phyloP scores from a whole-genome alignment of 2,797 vertebrate genomes.

The Oryzias sinensis region DNA sequence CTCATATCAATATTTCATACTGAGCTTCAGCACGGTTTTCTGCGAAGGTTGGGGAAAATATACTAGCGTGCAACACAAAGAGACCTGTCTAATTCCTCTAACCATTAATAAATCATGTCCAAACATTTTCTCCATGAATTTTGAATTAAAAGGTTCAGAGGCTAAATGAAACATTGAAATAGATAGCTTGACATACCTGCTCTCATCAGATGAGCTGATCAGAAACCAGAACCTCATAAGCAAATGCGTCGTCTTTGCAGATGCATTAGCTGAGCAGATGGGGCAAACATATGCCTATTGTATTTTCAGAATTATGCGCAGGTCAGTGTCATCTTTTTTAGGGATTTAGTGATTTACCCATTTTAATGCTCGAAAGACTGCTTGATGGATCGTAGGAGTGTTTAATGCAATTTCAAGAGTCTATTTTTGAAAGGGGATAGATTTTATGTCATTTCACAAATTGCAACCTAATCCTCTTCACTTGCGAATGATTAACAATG shows the following conservation, averaged over 20 bases:
- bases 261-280: constrained; percentile 58
- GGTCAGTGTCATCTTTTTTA: constrained; percentile 48
- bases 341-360: constrained; percentile 48
- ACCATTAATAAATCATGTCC: constrained; percentile 34
- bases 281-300: constrained; percentile 60
- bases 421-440: constrained; percentile 73
- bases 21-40: constrained; percentile 29
- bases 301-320: constrained; percentile 42
- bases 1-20: constrained; percentile 50
- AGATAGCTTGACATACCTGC: constrained; percentile 5
- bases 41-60: constrained; percentile 26
- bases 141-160: constrained; percentile 21
- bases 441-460: constrained; percentile 79
- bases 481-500: constrained; percentile 79
- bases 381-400: constrained; percentile 56
- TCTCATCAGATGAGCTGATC: constrained; percentile 1
- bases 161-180: constrained; percentile 18
- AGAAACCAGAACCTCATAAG: background rate
- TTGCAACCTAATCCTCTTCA: constrained; percentile 79
- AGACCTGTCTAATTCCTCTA: constrained; percentile 18
- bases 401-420: constrained; percentile 69
- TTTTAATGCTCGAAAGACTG: constrained; percentile 39
- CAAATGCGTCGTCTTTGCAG: constrained; percentile 24
- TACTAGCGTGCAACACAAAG: constrained; percentile 8
- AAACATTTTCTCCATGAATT: constrained; percentile 21